Base-by-base conservation (phyloP, 2,888 invertebrate genomes). In the Alloplasta piceator region DNA sequence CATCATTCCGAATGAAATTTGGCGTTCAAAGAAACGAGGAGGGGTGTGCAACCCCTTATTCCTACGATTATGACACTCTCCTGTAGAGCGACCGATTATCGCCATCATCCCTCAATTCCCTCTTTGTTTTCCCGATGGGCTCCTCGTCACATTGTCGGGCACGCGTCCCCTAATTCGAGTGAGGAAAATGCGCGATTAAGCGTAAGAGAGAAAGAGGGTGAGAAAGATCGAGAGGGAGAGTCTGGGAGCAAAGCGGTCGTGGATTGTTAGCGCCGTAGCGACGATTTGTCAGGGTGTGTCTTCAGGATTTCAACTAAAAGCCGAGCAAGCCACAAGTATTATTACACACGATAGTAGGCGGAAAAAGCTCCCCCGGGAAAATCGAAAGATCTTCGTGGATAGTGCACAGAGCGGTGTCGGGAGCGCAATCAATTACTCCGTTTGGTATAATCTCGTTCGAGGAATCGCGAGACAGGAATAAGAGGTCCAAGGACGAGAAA, bases 351-450 rank as follows among this genome's bases (percentile, higher is more conserved):
- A 9, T 6, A 6, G 58, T 12, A 39, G n/a, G 16, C 16, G 46
- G 26, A 16, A 60, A 67, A 52, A 66, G 41, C 16, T 6, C 46
- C 26, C 46, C 39, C 14, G 61, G 46, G 61, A 46, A 67, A 61
- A 61, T 16, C 41, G 9, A 41, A 67, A 75, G 74, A 79, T 26
- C 26, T 74, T 38, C 56, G 63, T 50, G 50, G 63, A 79, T 58
- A 68, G 73, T 36, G 43, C 56, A n/a, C n/a, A 63, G 14, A 41
- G 63, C 14, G 41, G 68, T 48, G 73, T 61, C 63, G 71, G 66
- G 64, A 72, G 72, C 52, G 75, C 82, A 83, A 83, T 83, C 82
- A 82, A 83, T 82, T 83, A 83, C 80, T 61, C 26, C 74, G 79
- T 74, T 61, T 64, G 72, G 80, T 78, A n/a, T n/a, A 83, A 83